phyloP scores from a whole-genome alignment of 1,140 invertebrate genomes.

The Papilio dardanus region DNA sequence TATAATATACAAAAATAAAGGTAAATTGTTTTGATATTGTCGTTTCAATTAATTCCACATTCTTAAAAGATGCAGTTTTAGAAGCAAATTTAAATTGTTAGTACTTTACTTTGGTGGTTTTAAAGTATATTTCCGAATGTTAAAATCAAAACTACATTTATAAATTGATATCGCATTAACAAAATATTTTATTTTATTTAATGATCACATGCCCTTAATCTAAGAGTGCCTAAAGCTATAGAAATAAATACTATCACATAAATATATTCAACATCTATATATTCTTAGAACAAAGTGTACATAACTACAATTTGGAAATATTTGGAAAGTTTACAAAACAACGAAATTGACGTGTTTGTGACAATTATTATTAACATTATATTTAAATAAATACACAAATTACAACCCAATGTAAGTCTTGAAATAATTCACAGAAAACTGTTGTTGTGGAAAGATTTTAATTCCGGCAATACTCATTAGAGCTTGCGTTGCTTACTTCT shows the following conservation, averaged over 20 bases:
- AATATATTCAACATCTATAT: conserved; percentile 44
- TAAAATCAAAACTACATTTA: conserved; percentile 57
- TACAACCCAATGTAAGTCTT: background rate
- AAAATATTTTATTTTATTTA: conserved; percentile 51
- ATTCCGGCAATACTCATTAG: background rate
- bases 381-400: conserved; percentile 5
- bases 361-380: conserved; percentile 7
- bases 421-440: background rate
- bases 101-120: background rate
- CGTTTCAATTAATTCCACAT: conserved; percentile 41
- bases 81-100: background rate
- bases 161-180: conserved; percentile 64
- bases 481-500: background rate
- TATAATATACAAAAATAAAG: conserved; percentile 77
- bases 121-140: conserved; percentile 10
- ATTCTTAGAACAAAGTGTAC: conserved; percentile 40
- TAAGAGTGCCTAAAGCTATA: conserved; percentile 61
- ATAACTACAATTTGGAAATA: conserved; percentile 39
- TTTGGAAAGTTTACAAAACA: conserved; percentile 32
- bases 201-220: conserved; percentile 57
- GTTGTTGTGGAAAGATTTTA: background rate
- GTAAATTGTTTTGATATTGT: conserved; percentile 74
- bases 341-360: background rate
- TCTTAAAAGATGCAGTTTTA: too few relatives aligned
- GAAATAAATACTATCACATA: conserved; percentile 56